phyloP scores from a whole-genome alignment of 2,113 vertebrate species.

The Zapornia atra region DNA sequence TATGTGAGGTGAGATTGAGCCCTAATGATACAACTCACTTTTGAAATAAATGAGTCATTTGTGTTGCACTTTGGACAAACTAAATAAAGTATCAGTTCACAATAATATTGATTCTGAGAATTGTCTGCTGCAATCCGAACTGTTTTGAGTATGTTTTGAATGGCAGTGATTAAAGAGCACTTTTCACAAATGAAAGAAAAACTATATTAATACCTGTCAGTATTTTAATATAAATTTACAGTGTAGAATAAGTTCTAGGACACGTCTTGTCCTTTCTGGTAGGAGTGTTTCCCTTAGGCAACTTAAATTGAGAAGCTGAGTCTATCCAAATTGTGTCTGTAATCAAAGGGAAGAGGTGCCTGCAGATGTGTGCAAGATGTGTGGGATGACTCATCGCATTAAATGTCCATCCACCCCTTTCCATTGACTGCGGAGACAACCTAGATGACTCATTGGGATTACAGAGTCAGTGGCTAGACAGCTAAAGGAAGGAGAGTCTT shows the following conservation, averaged over 20 bases:
- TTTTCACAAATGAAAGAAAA: neutral
- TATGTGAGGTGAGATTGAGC: neutral
- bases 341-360: neutral
- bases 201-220: neutral
- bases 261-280: neutral
- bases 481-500: neutral
- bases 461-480: neutral
- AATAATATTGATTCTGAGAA: neutral
- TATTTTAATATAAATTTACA: neutral
- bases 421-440: neutral
- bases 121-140: neutral
- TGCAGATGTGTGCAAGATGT: neutral
- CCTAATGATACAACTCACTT: neutral
- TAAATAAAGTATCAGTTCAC: neutral
- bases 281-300: neutral
- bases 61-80: neutral
- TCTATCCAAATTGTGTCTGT: neutral
- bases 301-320: neutral
- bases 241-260: neutral
- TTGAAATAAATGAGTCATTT: neutral
- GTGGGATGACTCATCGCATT: neutral
- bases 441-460: conserved; percentile 33
- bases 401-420: neutral
- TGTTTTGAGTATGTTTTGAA: neutral
- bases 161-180: neutral